A percentile compares a stretch with the other conserved stretches of the same genome.
Conservation (phyloP, 2,113 vertebrate species). For the Pampusana beccarii region DNA sequence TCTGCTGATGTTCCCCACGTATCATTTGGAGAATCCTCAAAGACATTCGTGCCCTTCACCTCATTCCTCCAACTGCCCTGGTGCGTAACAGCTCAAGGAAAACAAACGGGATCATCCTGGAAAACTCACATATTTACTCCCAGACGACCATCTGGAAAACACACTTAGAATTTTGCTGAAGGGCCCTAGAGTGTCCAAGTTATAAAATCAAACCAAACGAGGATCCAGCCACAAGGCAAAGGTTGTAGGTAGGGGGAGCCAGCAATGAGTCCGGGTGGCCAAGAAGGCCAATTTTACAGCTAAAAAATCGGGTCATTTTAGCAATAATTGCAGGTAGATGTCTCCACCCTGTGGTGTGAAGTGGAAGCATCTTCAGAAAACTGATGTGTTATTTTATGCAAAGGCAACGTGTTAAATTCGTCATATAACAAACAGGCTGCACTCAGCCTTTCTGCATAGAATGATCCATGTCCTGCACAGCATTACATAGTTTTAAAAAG, state of each 20-base stretch:
- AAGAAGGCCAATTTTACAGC: not conserved
- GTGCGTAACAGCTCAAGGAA: not conserved
- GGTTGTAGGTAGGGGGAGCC: too few relatives aligned
- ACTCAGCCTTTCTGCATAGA: too few relatives aligned
- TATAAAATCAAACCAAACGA: conserved; percentile 42
- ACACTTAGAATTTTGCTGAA: conserved; percentile 61
- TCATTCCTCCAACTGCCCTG: not conserved
- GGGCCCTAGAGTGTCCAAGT: not conserved
- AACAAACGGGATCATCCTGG: not conserved
- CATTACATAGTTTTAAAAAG: not conserved
- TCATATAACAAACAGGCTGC: not conserved
- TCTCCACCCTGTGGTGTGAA: conserved; percentile 33
- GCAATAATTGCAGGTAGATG: not conserved
- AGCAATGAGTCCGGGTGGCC: too few relatives aligned
- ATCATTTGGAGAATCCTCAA: not conserved
- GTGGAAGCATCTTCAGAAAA: not conserved
- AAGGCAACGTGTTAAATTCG: not conserved
- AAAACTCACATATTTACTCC: not conserved
- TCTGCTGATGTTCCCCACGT: too few relatives aligned
- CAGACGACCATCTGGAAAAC: conserved; percentile 62
- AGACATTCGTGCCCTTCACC: not conserved
- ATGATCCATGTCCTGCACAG: not conserved
- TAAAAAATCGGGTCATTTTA: not conserved
- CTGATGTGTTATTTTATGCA: accelerated
- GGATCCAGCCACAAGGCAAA: not conserved